Base-by-base conservation (phyloP, 2,888 invertebrate species). In the Orchesellides sinensis region DNA sequence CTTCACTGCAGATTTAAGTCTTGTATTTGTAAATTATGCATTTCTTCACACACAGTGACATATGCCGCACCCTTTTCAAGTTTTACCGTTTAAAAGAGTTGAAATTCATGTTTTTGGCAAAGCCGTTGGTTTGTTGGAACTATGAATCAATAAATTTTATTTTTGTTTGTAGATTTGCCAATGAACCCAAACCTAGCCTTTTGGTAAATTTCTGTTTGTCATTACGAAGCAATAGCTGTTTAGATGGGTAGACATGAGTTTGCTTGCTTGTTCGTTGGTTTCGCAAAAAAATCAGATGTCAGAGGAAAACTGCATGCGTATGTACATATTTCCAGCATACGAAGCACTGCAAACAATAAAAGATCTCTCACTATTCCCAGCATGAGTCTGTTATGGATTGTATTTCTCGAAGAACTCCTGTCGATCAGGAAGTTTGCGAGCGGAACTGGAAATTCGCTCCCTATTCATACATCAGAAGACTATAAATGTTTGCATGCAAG, bases 311-410 rank as follows among this genome's bases (percentile, higher is more conserved):
- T 40, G 10, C 40, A 40, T 32, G 32, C 40, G n/a, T 40, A 40
- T 5, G 40, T 1, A 40, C n/a, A 8, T 8, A 14, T 6, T 32
- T 6, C 32, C n/a, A 14, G 2, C 40, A 5, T 5, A 40, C 2
- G n/a, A 40, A 40, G n/a, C n/a, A 56, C 72, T 56, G 21, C 21
- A 56, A 79, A 72, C 79, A 79, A 79, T 79, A 72, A 66, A 63
- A 65, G 23, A 59, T 52, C 73, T 73, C 73, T 66, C 73, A 80
- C 54, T 66, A 35, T 73, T 73, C 80, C 40, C 80, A 80, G 80
- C 68, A 54, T 56, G 80, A 66, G 27, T 40, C 59, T 73, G 73
- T 61, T 68, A 56, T 23, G 49, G 73, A 25, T 66, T 49, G 80
- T 59, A 61, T 80, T 56, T 73, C 49, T 68, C 19, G 66, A 54